Evolutionary conservation across 2,888 invertebrate species (phyloP), one percentile per base, ranked within the genome.

Genomic region (Heliconius charithonia): DNA sequence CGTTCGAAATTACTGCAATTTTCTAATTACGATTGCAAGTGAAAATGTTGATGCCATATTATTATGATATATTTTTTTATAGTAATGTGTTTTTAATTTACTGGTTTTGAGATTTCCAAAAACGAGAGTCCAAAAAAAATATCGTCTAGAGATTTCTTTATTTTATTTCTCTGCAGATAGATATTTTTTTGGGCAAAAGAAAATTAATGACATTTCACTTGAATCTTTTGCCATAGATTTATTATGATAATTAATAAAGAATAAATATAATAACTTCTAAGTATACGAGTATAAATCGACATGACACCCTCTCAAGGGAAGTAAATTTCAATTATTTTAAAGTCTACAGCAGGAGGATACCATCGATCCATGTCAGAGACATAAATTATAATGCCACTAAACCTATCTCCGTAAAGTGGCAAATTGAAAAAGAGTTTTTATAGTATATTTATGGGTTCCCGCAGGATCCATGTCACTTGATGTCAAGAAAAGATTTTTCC

Each of bases 371-470:
- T 73, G 77, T 77, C 79, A 79, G 71, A 75, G 75, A 79, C 83
- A 85, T 87, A 85, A 86, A 86, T 86, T 84, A 85, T 82, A 83
- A 72, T 83, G 81, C 79, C 82, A 81, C 83, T 78, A 83, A 79
- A 82, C 82, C 79, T 80, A 82, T 82, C 82, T 79, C 84, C 82
- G 83, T 80, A 84, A 85, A 85, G 87, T 89, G 89, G 89, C 89
- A 90, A 90, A 92, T 92, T 91, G 92, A 91, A 91, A 89, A 89
- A 86, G 86, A 85, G 82, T 86, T 89, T 91, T 91, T 92, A 92
- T 89, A 88, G 88, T 88, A 85, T 86, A 87, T 89, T 92, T 91
- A 91, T 86, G 89, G 89, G 77, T 75, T 81, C 80, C 82, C 85
- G 82, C 80, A 83, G 83, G 83, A 85, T 85, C 87, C 85, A 84